Conservation (phyloP, 92 coral and sea anemone species). For the Siderastrea radians region DNA sequence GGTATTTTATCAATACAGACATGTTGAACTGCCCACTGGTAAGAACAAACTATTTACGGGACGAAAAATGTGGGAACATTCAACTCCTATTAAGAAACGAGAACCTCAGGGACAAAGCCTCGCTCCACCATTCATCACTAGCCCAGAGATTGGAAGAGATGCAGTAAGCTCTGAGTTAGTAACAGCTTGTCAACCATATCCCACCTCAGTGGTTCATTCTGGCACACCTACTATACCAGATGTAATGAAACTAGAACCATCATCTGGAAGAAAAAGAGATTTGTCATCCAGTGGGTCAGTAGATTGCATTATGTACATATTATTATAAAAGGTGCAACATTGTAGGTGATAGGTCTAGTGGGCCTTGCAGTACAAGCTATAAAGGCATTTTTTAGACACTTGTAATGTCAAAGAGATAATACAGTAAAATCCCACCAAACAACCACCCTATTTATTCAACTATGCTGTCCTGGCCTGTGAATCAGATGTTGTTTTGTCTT, state of each 20-base stretch:
- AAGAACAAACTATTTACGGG: conserved; percentile 30
- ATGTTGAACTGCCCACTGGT: not conserved
- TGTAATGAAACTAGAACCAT: not conserved
- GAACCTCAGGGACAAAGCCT: not conserved
- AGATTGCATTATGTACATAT: no score
- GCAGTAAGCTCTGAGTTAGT: not conserved
- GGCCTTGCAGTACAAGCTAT: no score
- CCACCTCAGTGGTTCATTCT: not conserved
- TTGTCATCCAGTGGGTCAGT: conserved; percentile 23
- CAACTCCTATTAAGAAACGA: conserved; percentile 37
- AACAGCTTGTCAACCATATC: not conserved
- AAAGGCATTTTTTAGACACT: no score
- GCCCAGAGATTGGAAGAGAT: conserved; percentile 9
- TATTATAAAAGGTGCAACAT: no score
- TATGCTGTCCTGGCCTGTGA: no score
- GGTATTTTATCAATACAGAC: not conserved
- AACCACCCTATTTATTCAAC: no score
- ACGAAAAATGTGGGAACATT: conserved; percentile 49
- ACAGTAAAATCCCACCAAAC: no score
- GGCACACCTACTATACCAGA: not conserved
- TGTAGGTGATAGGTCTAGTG: no score
- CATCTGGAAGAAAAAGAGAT: conserved; percentile 14
- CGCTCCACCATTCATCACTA: not conserved
- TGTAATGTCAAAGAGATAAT: no score
- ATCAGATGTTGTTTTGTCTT: no score